Evolutionary conservation across 2,888 invertebrate genomes (phyloP).

Genomic region (Salpingus planirostris): DNA sequence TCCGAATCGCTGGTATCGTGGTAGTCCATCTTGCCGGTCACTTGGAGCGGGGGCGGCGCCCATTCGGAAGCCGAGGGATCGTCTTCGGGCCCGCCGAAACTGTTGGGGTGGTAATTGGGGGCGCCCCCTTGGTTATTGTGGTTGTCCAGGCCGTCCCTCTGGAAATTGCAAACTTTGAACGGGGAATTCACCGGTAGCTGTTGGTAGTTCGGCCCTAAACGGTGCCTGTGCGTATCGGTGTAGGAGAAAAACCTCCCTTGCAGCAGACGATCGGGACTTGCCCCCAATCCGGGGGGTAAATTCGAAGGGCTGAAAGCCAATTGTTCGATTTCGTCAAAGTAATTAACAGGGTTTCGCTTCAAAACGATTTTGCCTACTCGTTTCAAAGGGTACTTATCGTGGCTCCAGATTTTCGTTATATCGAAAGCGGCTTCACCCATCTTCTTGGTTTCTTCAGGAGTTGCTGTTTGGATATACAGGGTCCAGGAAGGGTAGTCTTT

Average conservation of each 20-base stretch:
- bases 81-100: constrained; percentile 80
- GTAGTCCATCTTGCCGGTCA: constrained; percentile 67
- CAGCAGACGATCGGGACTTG: constrained; percentile 86
- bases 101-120: constrained; percentile 96
- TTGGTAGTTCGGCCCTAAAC: constrained; percentile 70
- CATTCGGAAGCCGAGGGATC: constrained; percentile 55
- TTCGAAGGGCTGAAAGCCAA: constrained; percentile 84
- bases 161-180: constrained; percentile 76
- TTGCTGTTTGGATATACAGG: constrained; percentile 79
- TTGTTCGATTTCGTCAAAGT: constrained; percentile 94
- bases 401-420: constrained; percentile 88
- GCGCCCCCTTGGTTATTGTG: constrained; percentile 77
- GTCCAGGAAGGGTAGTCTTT: constrained; percentile 73
- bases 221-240: constrained; percentile 79
- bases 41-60: constrained; percentile 45
- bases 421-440: constrained; percentile 86
- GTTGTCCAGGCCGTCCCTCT: constrained; percentile 76
- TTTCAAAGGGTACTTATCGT: constrained; percentile 79
- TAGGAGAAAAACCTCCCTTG: constrained; percentile 79
- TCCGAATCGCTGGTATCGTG: constrained; percentile 79
- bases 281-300: constrained; percentile 53
- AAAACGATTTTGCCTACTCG: constrained; percentile 80
- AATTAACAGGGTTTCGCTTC: constrained; percentile 83
- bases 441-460: constrained; percentile 71
- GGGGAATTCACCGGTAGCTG: constrained; percentile 70